These are phyloP conservation scores for Cheiracanthium punctorium DNA, from an alignment of 2,888 invertebrate genomes.

Conservation along the genomic window DNA sequence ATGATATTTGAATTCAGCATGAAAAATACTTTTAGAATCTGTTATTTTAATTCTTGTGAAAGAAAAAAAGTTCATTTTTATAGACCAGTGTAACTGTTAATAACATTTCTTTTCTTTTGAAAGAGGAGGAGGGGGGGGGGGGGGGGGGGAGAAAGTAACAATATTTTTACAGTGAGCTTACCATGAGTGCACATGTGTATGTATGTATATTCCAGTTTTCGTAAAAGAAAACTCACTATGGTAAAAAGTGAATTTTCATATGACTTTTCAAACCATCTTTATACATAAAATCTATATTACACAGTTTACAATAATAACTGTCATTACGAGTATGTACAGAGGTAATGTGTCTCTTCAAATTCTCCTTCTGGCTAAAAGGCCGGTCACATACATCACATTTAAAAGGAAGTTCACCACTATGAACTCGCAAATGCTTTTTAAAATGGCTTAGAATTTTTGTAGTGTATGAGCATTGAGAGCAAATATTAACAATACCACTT, in stretches of 20 bases:
- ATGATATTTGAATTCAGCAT: too few species aligned
- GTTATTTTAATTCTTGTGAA: too few species aligned
- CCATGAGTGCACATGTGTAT: too few species aligned
- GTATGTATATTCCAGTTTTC: too few species aligned
- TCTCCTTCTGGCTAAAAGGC: background rate
- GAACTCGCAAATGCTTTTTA: background rate
- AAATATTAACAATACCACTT: background rate
- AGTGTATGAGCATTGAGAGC: background rate
- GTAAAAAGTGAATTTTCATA: background rate
- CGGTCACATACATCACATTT: background rate
- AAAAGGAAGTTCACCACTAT: background rate
- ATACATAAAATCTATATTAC: background rate
- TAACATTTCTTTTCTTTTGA: too few species aligned
- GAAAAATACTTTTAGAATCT: too few species aligned
- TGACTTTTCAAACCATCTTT: background rate
- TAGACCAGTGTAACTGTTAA: too few species aligned
- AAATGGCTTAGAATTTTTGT: background rate
- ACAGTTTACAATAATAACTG: background rate
- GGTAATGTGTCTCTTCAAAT: background rate
- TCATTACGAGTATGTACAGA: background rate
- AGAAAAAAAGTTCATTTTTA: too few species aligned
- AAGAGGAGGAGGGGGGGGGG: too few species aligned
- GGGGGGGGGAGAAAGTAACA: too few species aligned
- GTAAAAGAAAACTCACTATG: too few species aligned
- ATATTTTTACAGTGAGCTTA: too few species aligned